phyloP scores from a whole-genome alignment of 2,888 invertebrate species.

The Ischnus inquisitorius region DNA sequence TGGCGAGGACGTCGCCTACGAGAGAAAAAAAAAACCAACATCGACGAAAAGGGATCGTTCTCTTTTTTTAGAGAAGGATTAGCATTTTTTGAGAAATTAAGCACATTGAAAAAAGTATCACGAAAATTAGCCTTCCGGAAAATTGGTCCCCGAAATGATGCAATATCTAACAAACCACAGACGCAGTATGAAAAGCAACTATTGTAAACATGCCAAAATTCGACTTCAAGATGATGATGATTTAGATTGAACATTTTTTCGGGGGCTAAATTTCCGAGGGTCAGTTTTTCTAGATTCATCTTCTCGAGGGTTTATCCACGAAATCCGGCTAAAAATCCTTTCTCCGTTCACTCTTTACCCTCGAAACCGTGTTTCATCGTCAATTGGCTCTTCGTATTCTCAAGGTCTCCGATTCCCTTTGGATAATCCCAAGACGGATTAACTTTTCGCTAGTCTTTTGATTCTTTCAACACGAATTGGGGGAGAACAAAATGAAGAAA shows the following conservation, averaged over 20 bases:
- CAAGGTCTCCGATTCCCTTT: slow-evolving; percentile 56
- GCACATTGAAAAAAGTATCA: neutral
- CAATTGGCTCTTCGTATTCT: slow-evolving; percentile 27
- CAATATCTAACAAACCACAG: too few species aligned
- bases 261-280: neutral
- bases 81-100: neutral
- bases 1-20: neutral
- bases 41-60: neutral
- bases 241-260: too few species aligned
- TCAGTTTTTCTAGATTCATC: neutral
- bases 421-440: slow-evolving; percentile 43
- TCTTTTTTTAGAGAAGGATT: neutral
- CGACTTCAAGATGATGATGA: too few species aligned
- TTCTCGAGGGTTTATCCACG: neutral
- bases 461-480: slow-evolving; percentile 2
- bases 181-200: too few species aligned
- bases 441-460: neutral
- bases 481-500: slow-evolving; percentile 20
- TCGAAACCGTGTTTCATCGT: slow-evolving; percentile 3
- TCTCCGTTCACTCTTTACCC: neutral
- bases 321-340: neutral
- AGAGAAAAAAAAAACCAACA: neutral
- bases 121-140: too few species aligned
- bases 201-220: too few species aligned
- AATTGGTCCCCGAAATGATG: too few species aligned